phyloP scores from a whole-genome alignment of 2,888 invertebrate genomes.

The Arctia plantaginis region DNA sequence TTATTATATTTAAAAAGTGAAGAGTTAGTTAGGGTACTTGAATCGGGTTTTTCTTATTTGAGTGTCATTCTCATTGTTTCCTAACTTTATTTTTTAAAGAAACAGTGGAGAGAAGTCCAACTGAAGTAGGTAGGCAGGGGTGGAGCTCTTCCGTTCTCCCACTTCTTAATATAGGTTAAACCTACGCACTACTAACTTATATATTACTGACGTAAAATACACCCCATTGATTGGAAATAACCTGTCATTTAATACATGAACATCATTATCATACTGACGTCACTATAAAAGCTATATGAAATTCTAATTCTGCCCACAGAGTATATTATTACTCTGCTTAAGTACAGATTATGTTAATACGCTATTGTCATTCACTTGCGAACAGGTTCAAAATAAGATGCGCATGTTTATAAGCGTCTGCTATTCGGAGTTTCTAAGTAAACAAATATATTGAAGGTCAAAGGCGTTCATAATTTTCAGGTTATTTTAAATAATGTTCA shows the following conservation, averaged over 20 bases:
- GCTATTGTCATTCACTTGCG: constrained; percentile 43
- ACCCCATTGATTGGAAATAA: constrained; percentile 28
- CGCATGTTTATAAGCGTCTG: constrained; percentile 27
- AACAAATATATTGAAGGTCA: constrained; percentile 15
- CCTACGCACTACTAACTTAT: constrained; percentile 22
- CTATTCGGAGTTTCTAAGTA: constrained; percentile 8
- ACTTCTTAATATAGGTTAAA: constrained; percentile 10
- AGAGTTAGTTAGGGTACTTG: neutral
- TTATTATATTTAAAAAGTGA: too few relatives aligned
- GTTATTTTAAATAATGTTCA: neutral
- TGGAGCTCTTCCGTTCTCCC: neutral
- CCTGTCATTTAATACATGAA: constrained; percentile 31
- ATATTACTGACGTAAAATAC: constrained; percentile 24
- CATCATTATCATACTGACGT: constrained; percentile 23
- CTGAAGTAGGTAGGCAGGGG: neutral
- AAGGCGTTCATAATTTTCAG: neutral
- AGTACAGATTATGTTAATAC: constrained; percentile 43
- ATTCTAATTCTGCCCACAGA: constrained; percentile 30
- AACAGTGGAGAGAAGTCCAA: neutral
- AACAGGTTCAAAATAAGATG: constrained; percentile 25
- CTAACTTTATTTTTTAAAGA: neutral
- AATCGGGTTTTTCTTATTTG: neutral
- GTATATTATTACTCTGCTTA: constrained; percentile 32
- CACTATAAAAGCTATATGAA: constrained; percentile 5
- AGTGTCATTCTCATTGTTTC: neutral